Base-by-base conservation (phyloP, 2,888 invertebrate species). In the Chrysolina haemoptera region DNA sequence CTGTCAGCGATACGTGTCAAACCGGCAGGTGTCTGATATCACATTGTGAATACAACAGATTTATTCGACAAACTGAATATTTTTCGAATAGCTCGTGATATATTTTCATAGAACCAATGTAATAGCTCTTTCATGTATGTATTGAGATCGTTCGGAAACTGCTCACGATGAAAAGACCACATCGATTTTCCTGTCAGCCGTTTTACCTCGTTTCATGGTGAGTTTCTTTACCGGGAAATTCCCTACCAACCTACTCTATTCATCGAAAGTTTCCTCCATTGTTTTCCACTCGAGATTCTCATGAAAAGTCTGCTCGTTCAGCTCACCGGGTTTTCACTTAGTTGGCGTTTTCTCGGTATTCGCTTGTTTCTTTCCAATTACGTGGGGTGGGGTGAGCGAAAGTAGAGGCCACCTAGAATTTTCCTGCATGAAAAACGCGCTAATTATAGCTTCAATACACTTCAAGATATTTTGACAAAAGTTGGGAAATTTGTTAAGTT, bases 201-300 rank as follows among this genome's bases (percentile, higher is more conserved):
- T 46, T 50, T 48, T 50, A 67, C 46, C 67, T 55, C 55, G 18
- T 40, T 55, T n/a, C 67, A 55, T 53, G 40, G 53, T 22, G 48
- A 67, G 53, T 75, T 69, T 74, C 70, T 48, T 62, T 69, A 16
- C 69, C 53, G 64, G 70, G 63, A 72, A 73, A 77, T 69, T 63
- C 71, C 68, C 68, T 12, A 65, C 70, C 64, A 66, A 68, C 73
- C 68, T 41, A 46, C 69, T 71, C 70, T 68, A 73, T 71, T 71
- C 71, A 66, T 59, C 55, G 76, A 68, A 78, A 78, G 68, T 78
- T 78, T 77, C 62, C 75, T 67, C 73, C 74, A 75, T 79, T 76
- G 76, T 79, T 76, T 76, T 50, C 77, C 76, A 77, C 77, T 79
- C 74, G 78, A 77, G 76, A 63, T 77, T 75, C 65, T 67, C 77